Evolutionary conservation across 2,797 vertebrate genomes (phyloP).

Genomic region (Stomatorhinus walkeri): DNA sequence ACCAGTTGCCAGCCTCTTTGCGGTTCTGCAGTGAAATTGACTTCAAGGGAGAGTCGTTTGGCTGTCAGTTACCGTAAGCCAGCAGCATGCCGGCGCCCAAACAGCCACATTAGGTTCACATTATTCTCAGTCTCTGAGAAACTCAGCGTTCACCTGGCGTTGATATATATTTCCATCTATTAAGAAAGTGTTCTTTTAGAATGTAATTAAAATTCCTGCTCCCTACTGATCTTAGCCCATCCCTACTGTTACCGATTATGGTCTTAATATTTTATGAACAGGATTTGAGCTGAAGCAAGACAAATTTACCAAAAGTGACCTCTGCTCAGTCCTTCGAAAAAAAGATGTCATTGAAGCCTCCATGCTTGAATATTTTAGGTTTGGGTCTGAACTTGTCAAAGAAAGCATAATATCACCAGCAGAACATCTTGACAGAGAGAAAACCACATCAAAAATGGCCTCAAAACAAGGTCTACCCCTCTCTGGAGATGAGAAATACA

Average conservation of each 20-base stretch:
- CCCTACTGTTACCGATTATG: not conserved
- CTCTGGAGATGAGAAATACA: not conserved
- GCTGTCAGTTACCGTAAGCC: not conserved
- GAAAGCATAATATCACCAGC: not conserved
- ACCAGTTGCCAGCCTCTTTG: not conserved
- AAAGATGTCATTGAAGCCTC: not conserved
- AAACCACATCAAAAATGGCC: not conserved
- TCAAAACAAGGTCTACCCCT: not conserved
- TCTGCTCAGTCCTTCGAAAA: not conserved
- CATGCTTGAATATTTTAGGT: not conserved
- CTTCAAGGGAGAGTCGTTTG: not conserved
- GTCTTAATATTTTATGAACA: not conserved
- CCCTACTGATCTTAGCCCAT: not conserved
- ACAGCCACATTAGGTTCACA: not conserved
- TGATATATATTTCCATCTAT: constrained; percentile 6
- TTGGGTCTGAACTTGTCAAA: not conserved
- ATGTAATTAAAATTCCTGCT: constrained; percentile 1
- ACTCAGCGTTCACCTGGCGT: not conserved
- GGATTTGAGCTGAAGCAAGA: not conserved
- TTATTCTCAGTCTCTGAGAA: not conserved
- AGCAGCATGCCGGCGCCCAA: not conserved
- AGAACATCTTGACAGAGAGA: not conserved
- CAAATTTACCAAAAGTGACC: not conserved
- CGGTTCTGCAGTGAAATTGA: not conserved
- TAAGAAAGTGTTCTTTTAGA: constrained; percentile 8